phyloP scores from a whole-genome alignment of 2,888 invertebrate species.

The Lissonota sp. region DNA sequence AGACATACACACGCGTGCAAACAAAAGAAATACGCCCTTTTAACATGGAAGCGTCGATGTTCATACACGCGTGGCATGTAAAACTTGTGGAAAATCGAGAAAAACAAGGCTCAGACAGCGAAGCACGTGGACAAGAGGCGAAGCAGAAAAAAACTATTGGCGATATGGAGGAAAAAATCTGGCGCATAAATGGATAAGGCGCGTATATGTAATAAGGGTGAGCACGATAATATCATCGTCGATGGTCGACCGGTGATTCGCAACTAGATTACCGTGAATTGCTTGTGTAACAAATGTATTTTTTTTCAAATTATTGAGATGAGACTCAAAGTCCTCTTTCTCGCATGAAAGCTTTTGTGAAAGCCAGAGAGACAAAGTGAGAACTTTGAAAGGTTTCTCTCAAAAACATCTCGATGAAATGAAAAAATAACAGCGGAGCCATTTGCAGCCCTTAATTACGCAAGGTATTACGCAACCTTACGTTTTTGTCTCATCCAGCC shows the following conservation, averaged over 20 bases:
- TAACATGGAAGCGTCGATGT: too few species aligned
- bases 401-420: too few species aligned
- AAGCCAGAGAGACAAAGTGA: neutral
- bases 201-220: slow-evolving; percentile 18
- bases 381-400: neutral
- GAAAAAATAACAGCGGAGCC: too few species aligned
- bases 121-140: slow-evolving; percentile 32
- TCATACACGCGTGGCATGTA: neutral
- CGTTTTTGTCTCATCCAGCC: too few species aligned
- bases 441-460: too few species aligned
- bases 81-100: slow-evolving; percentile 42
- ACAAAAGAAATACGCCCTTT: neutral
- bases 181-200: slow-evolving; percentile 34
- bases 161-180: neutral
- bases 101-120: slow-evolving; percentile 24
- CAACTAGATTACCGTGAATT: neutral
- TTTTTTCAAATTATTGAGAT: too few species aligned
- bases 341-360: too few species aligned
- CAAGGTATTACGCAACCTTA: too few species aligned
- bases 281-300: neutral
- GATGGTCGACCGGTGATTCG: slow-evolving; percentile 7
- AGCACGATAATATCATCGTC: neutral
- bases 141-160: slow-evolving; percentile 24
- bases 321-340: too few species aligned
- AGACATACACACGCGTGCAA: too few species aligned